Conservation (phyloP, 2,113 vertebrate species). For the Nerophis lumbriciformis region DNA sequence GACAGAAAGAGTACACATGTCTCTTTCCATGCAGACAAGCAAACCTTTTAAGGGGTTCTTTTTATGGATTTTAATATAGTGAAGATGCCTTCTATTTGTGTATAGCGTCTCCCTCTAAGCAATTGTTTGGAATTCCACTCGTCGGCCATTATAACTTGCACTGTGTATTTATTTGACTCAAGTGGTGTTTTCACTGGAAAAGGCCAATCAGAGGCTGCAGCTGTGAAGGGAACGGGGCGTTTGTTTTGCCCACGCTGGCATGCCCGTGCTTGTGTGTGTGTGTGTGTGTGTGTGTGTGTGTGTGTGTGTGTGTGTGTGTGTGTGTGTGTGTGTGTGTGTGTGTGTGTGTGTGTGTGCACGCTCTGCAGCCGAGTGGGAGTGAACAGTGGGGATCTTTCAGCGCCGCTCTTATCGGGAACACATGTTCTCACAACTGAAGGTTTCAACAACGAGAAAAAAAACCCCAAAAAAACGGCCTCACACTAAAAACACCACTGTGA, state of each 20-base stretch:
- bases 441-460: no score
- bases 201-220: conserved; percentile 3
- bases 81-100: no score
- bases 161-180: not conserved
- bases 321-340: not conserved
- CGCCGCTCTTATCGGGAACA: conserved; percentile 32
- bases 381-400: conserved; percentile 35
- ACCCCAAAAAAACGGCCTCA: no score
- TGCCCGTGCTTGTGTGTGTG: not conserved
- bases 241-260: conserved; percentile 7
- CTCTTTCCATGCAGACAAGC: no score
- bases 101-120: no score
- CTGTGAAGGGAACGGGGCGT: conserved; percentile 3
- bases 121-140: no score
- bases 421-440: conserved; percentile 11
- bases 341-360: not conserved
- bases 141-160: conserved; percentile 7
- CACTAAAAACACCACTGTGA: no score
- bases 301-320: conserved; percentile 1
- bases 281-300: not conserved
- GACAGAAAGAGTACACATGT: no score
- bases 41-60: no score
- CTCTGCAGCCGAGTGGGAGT: conserved; percentile 18
- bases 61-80: no score
- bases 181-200: conserved; percentile 3